Evolutionary conservation across 2,888 invertebrate genomes (phyloP).

Genomic region (Drosophila quinaria): DNA sequence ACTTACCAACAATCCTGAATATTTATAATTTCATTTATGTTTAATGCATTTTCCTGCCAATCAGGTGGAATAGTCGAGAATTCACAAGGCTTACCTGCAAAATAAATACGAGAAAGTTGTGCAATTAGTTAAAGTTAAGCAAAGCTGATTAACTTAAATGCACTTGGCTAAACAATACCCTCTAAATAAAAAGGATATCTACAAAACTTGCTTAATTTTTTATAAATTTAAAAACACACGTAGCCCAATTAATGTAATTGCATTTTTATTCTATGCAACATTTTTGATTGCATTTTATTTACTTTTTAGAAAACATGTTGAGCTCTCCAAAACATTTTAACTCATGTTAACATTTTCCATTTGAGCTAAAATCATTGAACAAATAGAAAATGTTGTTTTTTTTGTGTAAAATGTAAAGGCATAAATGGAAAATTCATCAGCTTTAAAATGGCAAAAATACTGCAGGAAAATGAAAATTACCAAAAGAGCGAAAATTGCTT

Average conservation of each 20-base stretch:
- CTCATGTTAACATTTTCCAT: constrained; percentile 14
- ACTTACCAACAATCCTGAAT: neutral
- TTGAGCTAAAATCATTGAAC: neutral
- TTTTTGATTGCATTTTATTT: neutral
- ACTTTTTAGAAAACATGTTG: neutral
- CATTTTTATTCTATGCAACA: neutral
- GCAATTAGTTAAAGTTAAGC: neutral
- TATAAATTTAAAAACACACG: neutral
- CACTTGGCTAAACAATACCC: neutral
- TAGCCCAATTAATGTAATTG: neutral
- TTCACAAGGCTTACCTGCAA: neutral
- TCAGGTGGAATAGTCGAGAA: neutral
- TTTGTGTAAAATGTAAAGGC: constrained; percentile 11
- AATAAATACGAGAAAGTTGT: neutral
- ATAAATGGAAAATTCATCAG: constrained; percentile 31
- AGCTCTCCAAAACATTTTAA: neutral
- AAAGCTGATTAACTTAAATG: neutral
- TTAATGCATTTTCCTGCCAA: neutral
- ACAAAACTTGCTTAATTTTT: neutral
- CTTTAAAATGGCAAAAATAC: constrained; percentile 3
- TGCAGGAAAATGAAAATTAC: constrained; percentile 18
- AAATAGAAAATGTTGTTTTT: constrained; percentile 7
- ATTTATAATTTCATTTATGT: neutral
- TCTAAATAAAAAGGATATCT: neutral
- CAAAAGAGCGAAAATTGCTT: constrained; percentile 22